These are phyloP conservation scores for Pipistrellus nathusii DNA, from an alignment of 2,797 vertebrate species.

Conservation along the genomic window DNA sequence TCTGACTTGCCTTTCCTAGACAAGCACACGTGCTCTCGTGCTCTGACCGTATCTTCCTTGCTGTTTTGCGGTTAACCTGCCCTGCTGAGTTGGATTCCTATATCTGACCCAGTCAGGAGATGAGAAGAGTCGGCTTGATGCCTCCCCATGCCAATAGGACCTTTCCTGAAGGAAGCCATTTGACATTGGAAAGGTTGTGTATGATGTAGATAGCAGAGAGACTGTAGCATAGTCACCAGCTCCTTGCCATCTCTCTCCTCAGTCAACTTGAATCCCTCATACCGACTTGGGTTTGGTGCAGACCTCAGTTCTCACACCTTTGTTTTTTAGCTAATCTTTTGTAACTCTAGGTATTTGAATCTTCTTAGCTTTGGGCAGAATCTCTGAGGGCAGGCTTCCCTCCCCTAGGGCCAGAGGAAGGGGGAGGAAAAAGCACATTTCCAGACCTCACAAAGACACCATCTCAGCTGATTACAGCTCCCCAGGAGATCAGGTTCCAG, in stretches of 20 bases:
- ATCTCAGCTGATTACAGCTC: constrained; percentile 23
- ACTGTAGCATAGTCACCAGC: constrained; percentile 70
- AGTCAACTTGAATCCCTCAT: not conserved
- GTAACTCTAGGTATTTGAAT: constrained; percentile 49
- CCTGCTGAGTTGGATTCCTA: constrained; percentile 77
- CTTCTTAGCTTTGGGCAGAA: constrained; percentile 51
- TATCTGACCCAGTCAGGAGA: constrained; percentile 78
- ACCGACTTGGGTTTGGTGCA: not conserved
- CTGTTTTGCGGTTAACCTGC: constrained; percentile 75
- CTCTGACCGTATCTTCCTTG: constrained; percentile 75
- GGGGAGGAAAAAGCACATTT: not conserved
- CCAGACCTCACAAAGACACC: not conserved
- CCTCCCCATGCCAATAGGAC: constrained; percentile 72
- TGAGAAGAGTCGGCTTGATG: constrained; percentile 71
- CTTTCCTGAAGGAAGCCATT: constrained; percentile 78
- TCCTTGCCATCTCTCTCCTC: constrained; percentile 44
- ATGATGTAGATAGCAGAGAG: constrained; percentile 64
- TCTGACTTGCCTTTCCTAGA: constrained; percentile 68
- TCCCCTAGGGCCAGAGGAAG: constrained; percentile 5
- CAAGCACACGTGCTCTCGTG: not conserved
- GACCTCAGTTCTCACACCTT: not conserved
- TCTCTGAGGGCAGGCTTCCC: not conserved
- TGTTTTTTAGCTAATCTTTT: constrained; percentile 38
- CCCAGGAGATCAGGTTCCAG: constrained; percentile 38
- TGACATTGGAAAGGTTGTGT: constrained; percentile 76